Evolutionary conservation across 1,140 invertebrate species (phyloP).

Genomic region (Achatina immaculata): DNA sequence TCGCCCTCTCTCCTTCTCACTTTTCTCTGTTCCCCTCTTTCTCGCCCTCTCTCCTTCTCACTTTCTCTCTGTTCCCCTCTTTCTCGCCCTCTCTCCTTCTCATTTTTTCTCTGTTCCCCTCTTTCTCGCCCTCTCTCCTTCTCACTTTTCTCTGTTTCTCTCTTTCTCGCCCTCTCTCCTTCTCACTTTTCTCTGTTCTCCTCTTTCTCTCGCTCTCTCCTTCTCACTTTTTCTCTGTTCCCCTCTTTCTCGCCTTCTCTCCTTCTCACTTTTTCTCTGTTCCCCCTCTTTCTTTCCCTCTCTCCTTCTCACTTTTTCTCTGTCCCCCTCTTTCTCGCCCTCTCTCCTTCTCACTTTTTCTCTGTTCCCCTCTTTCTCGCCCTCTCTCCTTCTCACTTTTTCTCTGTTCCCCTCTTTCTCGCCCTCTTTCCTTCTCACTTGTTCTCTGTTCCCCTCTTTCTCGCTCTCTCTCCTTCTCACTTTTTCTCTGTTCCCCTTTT

Average conservation of each 20-base stretch:
- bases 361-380: background rate
- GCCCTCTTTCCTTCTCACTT: background rate
- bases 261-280: background rate
- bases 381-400: background rate
- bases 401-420: background rate
- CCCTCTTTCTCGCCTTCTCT: background rate
- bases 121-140: too few relatives aligned
- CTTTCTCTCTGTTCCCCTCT: background rate
- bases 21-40: background rate
- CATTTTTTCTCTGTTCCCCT: too few relatives aligned
- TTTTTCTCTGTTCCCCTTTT: background rate
- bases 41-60: background rate
- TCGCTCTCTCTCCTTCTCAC: background rate
- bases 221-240: background rate
- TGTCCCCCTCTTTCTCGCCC: background rate
- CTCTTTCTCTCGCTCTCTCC: background rate
- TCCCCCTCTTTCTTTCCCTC: background rate
- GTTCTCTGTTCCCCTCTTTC: background rate
- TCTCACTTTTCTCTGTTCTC: background rate
- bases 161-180: background rate
- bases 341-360: background rate
- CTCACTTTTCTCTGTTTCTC: too few relatives aligned
- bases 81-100: background rate
- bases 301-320: background rate
- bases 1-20: too few relatives aligned